Conservation (phyloP, 2,797 vertebrate genomes). For the Amblyopsis hoosieri region DNA sequence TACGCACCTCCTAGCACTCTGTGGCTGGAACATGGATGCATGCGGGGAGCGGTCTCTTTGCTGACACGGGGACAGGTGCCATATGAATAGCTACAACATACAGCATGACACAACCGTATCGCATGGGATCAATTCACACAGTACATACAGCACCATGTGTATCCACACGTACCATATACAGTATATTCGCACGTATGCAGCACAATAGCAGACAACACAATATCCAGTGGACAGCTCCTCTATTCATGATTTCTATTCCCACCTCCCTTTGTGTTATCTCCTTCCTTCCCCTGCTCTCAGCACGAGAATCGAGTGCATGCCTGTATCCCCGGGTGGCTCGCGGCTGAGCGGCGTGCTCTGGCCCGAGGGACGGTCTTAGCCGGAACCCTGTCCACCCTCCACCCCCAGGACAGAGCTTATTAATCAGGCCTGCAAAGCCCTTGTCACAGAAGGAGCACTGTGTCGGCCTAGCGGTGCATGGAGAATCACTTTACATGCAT, state of each 20-base stretch:
- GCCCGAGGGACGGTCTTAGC: constrained; percentile 58
- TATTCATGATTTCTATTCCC: constrained; percentile 32
- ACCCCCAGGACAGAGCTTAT: constrained; percentile 50
- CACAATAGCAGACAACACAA: not conserved
- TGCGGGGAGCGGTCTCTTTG: constrained; percentile 33
- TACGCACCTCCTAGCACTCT: constrained; percentile 38
- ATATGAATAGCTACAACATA: no score
- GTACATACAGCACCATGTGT: no score
- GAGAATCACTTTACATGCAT: constrained; percentile 64
- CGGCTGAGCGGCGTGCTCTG: constrained; percentile 47
- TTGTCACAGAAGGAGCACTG: constrained; percentile 56
- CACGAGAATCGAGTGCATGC: constrained; percentile 36
- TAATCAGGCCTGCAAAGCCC: constrained; percentile 54
- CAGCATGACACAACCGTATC: no score
- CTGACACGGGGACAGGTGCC: constrained; percentile 46
- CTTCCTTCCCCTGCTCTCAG: constrained; percentile 10
- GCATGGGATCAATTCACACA: no score
- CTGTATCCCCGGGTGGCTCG: constrained; percentile 35
- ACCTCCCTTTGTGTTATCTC: constrained; percentile 27
- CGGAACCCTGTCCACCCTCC: constrained; percentile 39
- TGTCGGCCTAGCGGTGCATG: constrained; percentile 51
- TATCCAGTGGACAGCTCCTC: constrained; percentile 6
- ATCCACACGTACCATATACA: not conserved
- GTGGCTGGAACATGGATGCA: constrained; percentile 48
- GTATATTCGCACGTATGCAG: not conserved